Base-by-base conservation (phyloP, 2,113 vertebrate species). In the Sorex fumeus region DNA sequence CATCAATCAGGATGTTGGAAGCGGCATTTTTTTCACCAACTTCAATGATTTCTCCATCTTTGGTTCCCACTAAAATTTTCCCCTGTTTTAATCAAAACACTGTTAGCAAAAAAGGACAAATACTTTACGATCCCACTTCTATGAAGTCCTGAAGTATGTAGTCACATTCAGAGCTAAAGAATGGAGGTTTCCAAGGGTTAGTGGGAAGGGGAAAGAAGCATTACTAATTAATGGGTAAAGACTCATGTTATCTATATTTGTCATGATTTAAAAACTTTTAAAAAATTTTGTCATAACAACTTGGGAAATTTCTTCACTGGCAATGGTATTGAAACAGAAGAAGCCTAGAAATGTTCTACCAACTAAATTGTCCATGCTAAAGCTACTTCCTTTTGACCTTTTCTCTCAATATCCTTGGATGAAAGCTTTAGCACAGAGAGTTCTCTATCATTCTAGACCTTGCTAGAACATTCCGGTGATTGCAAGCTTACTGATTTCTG, bases 11-110 rank as follows among this genome's bases (percentile, higher is more conserved):
- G 64, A 99, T 98, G 97, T 99, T 99, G 74, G 99, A 99, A 86
- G 99, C 99, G 12, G 99, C 99, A 0, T 99, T 99, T 98, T 99
- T 99, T 93, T 99, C 99, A 94, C 99, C 99, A 71, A 99, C 99
- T 97, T 99, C 99, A 60, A 99, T 99, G 95, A 99, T 99, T 98
- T 99, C 99, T 10, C 99, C 99, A 23, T 99, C 99, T 97, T 99
- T 99, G 30, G 99, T 99, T 96, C 99, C 99, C 91, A 99, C 99
- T 95, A 99, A 97, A 95, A 99, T 99, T 95, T 99, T 99, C 8
- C 99, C 99, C 99, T 99, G 84, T 97, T 89, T 81, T 45, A 91
- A 91, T 15, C 34, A 13, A 92, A 96, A 92, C 70, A 88, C 19
- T 57, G 66, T 91, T 81, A 94, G 91, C 78, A 88, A 81, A 60